Percentiles rank a stretch among this genome's conserved stretches.
Conservation (phyloP, 2,797 vertebrate species). For the Pseudochirops cupreus region DNA sequence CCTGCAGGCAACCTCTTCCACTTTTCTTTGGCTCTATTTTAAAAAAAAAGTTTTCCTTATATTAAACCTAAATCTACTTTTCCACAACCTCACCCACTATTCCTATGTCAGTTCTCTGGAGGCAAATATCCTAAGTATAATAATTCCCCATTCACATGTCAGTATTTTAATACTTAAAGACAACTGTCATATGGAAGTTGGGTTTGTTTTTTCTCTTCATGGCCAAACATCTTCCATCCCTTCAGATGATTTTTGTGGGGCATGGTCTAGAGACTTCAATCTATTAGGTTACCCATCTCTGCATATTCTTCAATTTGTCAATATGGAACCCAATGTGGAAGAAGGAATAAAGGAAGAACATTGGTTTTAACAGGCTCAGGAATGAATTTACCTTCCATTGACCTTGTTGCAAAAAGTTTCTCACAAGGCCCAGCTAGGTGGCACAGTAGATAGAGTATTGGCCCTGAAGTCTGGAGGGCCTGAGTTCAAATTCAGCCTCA, state of each 20-base stretch:
- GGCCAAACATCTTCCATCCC: not conserved
- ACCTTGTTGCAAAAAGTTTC: not conserved
- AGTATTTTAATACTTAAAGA: not conserved
- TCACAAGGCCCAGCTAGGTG: too few species aligned
- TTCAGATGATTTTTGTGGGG: not conserved
- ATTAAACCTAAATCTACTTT: not conserved
- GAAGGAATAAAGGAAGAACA: not conserved
- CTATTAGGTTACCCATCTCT: too few species aligned
- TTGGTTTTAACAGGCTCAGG: not conserved
- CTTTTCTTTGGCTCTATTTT: not conserved
- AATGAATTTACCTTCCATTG: not conserved
- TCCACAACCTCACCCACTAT: not conserved
- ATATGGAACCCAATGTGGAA: not conserved
- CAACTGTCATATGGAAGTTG: not conserved
- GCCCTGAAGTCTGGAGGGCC: too few species aligned
- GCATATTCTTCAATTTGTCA: not conserved
- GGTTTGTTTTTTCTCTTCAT: not conserved
- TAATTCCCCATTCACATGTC: not conserved
- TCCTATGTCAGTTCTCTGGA: not conserved
- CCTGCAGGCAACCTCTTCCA: not conserved
- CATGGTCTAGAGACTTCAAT: not conserved
- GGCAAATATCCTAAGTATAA: not conserved
- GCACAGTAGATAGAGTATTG: too few species aligned
- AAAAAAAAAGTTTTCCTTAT: not conserved
- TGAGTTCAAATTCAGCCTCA: too few species aligned